Conservation (phyloP, 2,797 vertebrate genomes). For the Labroides dimidiatus region DNA sequence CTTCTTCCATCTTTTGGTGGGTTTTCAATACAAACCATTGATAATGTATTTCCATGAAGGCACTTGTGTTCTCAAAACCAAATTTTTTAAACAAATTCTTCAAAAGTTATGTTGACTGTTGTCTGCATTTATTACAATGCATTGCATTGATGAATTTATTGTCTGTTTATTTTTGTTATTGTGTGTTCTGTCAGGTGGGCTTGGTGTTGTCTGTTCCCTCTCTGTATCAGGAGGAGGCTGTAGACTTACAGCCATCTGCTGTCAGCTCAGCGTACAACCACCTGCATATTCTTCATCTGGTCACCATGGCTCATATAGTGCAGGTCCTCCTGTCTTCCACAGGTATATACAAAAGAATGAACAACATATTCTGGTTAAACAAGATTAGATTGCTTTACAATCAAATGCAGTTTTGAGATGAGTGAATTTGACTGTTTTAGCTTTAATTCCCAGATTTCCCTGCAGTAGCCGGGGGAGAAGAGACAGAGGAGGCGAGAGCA, state of each 20-base stretch:
- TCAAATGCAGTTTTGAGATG: background rate
- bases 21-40: slow-evolving; percentile 56
- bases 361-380: background rate
- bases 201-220: slow-evolving; percentile 92
- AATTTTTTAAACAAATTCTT: background rate
- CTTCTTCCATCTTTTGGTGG: slow-evolving; percentile 95
- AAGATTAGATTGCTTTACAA: background rate
- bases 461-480: slow-evolving; percentile 68
- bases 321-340: slow-evolving; percentile 89
- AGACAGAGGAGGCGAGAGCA: slow-evolving; percentile 77
- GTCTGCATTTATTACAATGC: too few relatives aligned
- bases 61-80: too few relatives aligned
- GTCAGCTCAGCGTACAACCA: slow-evolving; percentile 95
- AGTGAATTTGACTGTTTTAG: slow-evolving; percentile 11
- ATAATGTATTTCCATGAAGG: too few relatives aligned
- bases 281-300: slow-evolving; percentile 93
- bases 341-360: slow-evolving; percentile 54
- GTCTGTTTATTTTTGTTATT: background rate
- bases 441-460: slow-evolving; percentile 81
- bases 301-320: slow-evolving; percentile 93
- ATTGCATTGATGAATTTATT: too few relatives aligned
- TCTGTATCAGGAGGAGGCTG: slow-evolving; percentile 94
- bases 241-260: slow-evolving; percentile 92
- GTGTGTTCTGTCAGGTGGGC: slow-evolving; percentile 85
- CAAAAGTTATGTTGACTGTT: too few relatives aligned